Evolutionary conservation across 2,888 invertebrate species (phyloP).

Genomic region (Agonopterix subpropinquella): DNA sequence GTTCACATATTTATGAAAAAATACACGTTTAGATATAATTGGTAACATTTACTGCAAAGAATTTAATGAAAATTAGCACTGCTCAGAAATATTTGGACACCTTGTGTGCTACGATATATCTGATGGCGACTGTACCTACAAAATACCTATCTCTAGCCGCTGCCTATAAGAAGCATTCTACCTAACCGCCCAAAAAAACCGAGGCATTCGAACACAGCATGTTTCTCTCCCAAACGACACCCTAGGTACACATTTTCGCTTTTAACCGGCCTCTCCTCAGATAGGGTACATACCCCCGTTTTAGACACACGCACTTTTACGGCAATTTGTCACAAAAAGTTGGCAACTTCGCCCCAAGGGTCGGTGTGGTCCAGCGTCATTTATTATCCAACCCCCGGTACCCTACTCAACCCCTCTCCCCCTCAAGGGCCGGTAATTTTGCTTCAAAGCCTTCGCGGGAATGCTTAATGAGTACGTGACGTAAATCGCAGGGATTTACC

Average conservation of each 20-base stretch:
- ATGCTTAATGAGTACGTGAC: slow-evolving; percentile 65
- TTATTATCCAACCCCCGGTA: slow-evolving; percentile 56
- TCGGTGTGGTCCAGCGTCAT: slow-evolving; percentile 30
- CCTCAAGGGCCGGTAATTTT: slow-evolving; percentile 67
- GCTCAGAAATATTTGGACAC: too few species aligned
- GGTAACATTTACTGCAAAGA: too few species aligned
- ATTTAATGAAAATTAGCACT: too few species aligned
- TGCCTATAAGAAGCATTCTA: too few species aligned
- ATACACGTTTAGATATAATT: too few species aligned
- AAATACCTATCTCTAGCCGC: too few species aligned
- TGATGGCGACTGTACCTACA: too few species aligned
- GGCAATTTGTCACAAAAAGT: slow-evolving; percentile 74
- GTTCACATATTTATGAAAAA: too few species aligned
- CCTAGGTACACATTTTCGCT: slow-evolving; percentile 1
- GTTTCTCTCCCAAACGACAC: not conserved
- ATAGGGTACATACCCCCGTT: slow-evolving; percentile 12
- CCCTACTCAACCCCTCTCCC: slow-evolving; percentile 20
- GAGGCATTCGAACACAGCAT: not conserved
- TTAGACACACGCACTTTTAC: slow-evolving; percentile 59
- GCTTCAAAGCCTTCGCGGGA: slow-evolving; percentile 68
- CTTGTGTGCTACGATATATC: too few species aligned
- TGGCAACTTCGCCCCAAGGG: slow-evolving; percentile 55
- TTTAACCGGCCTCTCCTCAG: not conserved
- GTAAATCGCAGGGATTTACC: slow-evolving; percentile 63
- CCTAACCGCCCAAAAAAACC: not conserved